A percentile compares a stretch with the other conserved stretches of the same genome.
Conservation (phyloP, 2,797 vertebrate genomes). For the Myotis vivesi region DNA sequence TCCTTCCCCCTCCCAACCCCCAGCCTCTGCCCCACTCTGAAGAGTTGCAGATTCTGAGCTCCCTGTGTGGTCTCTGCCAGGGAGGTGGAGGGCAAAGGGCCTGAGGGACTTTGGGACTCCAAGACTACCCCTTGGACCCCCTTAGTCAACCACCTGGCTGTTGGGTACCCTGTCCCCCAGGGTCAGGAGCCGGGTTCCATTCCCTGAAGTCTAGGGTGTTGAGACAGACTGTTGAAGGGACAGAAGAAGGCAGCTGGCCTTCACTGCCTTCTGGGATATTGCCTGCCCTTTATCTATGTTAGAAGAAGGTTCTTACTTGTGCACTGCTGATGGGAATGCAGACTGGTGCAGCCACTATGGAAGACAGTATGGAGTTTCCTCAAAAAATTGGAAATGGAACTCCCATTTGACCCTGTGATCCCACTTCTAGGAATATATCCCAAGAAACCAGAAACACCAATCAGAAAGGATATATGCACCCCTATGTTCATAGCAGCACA, state of each 20-base stretch:
- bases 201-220: neutral
- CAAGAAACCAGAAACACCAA: too few relatives aligned
- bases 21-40: neutral
- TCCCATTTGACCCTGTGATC: too few relatives aligned
- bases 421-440: too few relatives aligned
- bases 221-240: neutral
- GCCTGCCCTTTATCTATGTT: neutral
- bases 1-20: neutral
- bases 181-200: neutral
- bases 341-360: too few relatives aligned
- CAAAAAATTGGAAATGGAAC: too few relatives aligned
- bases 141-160: neutral
- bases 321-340: too few relatives aligned
- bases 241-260: rapidly evolving
- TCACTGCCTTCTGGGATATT: neutral
- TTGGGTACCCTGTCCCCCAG: neutral
- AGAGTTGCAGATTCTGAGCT: neutral
- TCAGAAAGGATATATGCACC: too few relatives aligned
- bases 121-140: neutral
- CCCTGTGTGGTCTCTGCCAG: neutral
- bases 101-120: neutral
- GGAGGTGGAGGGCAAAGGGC: neutral
- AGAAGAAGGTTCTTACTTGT: neutral
- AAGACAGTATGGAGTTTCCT: too few relatives aligned
- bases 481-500: too few relatives aligned